Evolutionary conservation across 2,888 invertebrate genomes (phyloP).

Genomic region (Drosophila mercatorum): DNA sequence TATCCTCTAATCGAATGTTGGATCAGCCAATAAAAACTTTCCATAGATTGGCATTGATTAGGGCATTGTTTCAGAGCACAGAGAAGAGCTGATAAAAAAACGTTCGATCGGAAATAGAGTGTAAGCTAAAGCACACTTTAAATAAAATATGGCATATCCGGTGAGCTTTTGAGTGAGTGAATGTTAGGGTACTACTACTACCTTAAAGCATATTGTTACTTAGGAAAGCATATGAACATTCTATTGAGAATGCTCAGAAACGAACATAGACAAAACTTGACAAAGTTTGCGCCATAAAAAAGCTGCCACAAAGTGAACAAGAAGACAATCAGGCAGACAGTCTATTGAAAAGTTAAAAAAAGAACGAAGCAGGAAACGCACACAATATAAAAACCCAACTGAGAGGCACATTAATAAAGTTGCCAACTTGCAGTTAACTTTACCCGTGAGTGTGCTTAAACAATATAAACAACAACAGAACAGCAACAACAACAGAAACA

Average conservation of each 20-base stretch:
- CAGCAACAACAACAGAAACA: background rate
- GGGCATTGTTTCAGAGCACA: background rate
- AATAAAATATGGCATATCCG: background rate
- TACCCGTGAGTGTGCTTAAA: slow-evolving; percentile 77
- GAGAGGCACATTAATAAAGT: slow-evolving; percentile 74
- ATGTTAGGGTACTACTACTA: background rate
- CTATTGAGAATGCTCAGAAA: slow-evolving; percentile 32
- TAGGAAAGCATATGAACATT: background rate
- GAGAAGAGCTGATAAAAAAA: background rate
- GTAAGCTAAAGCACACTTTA: background rate
- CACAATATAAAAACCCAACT: slow-evolving; percentile 25
- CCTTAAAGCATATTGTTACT: slow-evolving; percentile 13
- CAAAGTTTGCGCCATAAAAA: slow-evolving; percentile 37
- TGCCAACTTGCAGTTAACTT: slow-evolving; percentile 74
- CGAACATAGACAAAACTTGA: slow-evolving; percentile 16
- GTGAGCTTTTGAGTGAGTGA: background rate
- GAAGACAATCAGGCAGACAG: slow-evolving; percentile 37
- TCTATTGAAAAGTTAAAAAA: slow-evolving; percentile 41
- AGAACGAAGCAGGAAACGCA: background rate
- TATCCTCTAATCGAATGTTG: slow-evolving; percentile 2
- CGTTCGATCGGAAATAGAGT: too few relatives aligned
- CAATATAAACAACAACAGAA: slow-evolving; percentile 62
- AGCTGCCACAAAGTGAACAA: slow-evolving; percentile 43
- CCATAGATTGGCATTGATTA: slow-evolving; percentile 9
- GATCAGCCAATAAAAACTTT: slow-evolving; percentile 7